Conservation (phyloP, 2,797 vertebrate species). For the Tinamus major region DNA sequence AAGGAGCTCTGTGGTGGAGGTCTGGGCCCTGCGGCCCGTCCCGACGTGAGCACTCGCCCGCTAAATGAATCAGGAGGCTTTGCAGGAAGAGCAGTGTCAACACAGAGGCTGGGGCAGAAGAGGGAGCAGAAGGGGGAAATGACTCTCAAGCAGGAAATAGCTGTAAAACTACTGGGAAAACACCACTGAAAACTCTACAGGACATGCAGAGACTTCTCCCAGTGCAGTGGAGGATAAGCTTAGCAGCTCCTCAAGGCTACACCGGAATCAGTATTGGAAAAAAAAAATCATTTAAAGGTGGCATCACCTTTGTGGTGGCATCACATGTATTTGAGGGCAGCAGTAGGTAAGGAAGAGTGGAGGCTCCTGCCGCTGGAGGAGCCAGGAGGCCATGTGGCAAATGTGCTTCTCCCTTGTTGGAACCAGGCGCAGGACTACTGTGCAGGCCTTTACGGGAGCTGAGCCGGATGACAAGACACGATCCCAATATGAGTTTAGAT, state of each 20-base stretch:
- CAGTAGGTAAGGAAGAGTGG: background rate
- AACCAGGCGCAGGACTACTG: too few relatives aligned
- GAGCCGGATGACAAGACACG: too few relatives aligned
- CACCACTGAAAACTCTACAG: background rate
- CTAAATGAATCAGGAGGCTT: background rate
- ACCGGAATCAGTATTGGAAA: background rate
- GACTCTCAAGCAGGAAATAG: background rate
- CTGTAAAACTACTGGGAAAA: background rate
- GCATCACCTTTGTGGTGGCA: background rate
- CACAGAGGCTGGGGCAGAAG: background rate
- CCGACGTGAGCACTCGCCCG: background rate
- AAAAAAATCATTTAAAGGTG: too few relatives aligned
- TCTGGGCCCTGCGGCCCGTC: background rate
- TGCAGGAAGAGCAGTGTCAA: background rate
- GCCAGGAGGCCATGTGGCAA: background rate
- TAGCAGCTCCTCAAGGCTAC: background rate
- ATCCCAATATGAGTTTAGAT: too few relatives aligned
- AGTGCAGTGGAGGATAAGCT: background rate
- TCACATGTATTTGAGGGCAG: background rate
- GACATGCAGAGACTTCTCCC: background rate
- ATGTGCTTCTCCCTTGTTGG: fast-evolving
- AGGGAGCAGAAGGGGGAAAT: background rate
- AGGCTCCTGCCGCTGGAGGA: background rate
- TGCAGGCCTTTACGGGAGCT: too few relatives aligned
- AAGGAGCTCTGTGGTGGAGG: background rate